A percentile compares a stretch with the other conserved stretches of the same genome.
phyloP scores from a whole-genome alignment of 2,797 vertebrate species.

The Tokudaia tokunoshimensis region DNA sequence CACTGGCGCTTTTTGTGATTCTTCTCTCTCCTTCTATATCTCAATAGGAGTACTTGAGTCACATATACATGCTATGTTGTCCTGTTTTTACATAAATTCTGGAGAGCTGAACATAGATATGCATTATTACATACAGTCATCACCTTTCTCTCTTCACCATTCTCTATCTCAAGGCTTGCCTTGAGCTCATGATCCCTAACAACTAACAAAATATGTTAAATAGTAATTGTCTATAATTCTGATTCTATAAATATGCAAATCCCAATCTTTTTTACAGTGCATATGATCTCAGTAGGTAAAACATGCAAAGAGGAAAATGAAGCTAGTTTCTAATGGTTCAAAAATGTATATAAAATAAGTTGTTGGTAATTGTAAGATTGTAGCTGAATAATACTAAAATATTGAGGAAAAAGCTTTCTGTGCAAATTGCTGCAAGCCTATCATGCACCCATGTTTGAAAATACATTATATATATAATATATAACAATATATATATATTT shows the following conservation, averaged over 20 bases:
- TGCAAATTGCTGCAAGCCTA: background rate
- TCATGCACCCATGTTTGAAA: background rate
- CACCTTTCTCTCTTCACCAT: background rate
- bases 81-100: background rate
- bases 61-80: background rate
- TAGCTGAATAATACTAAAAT: background rate
- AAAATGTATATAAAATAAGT: background rate
- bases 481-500: too few species aligned
- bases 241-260: background rate
- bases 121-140: background rate
- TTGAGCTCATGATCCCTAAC: background rate
- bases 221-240: background rate
- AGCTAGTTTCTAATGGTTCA: slow-evolving; percentile 1
- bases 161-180: background rate
- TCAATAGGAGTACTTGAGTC: background rate
- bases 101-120: background rate
- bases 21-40: background rate
- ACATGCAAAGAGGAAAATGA: background rate
- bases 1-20: background rate
- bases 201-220: background rate
- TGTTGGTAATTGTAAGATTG: background rate
- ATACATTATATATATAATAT: background rate
- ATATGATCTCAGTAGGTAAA: background rate
- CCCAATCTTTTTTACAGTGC: background rate
- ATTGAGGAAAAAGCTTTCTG: background rate